These are phyloP conservation scores for Lycia hirtaria DNA, from an alignment of 2,888 invertebrate species.

Conservation along the genomic window DNA sequence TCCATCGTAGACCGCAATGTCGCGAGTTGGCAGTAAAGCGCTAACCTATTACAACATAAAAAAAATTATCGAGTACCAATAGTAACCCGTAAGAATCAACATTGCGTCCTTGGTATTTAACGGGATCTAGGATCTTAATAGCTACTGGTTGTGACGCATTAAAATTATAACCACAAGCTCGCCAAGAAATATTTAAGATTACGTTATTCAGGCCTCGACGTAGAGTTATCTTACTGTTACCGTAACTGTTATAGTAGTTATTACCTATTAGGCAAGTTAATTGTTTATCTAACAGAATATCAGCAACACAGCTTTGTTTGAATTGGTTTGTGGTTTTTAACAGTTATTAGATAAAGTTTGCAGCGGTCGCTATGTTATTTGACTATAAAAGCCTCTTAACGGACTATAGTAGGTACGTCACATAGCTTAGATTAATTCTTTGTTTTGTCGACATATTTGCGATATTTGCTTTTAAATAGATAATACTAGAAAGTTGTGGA, in stretches of 20 bases:
- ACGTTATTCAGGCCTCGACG: slow-evolving; percentile 33
- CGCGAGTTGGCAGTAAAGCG: too few relatives aligned
- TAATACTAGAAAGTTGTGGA: too few relatives aligned
- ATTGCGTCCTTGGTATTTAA: slow-evolving; percentile 75
- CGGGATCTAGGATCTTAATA: slow-evolving; percentile 73
- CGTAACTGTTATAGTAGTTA: slow-evolving; percentile 51
- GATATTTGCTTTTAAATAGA: too few relatives aligned
- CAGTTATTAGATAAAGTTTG: slow-evolving; percentile 1
- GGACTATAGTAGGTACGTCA: background rate
- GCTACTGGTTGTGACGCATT: slow-evolving; percentile 77
- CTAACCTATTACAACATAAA: background rate
- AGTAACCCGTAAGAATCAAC: slow-evolving; percentile 47
- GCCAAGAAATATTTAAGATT: slow-evolving; percentile 48
- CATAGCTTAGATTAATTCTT: too few relatives aligned
- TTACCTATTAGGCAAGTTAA: slow-evolving; percentile 43
- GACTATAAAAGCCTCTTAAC: background rate
- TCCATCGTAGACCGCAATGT: too few relatives aligned
- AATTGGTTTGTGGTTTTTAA: slow-evolving; percentile 8
- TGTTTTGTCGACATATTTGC: too few relatives aligned
- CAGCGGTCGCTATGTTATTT: background rate
- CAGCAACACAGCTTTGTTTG: slow-evolving; percentile 19
- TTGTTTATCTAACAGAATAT: slow-evolving; percentile 35
- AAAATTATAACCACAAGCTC: slow-evolving; percentile 58
- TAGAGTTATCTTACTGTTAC: slow-evolving; percentile 49
- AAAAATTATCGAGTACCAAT: slow-evolving; percentile 30